Evolutionary conservation across 2,797 vertebrate species (phyloP).

Genomic region (Moxostoma hubbsi): DNA sequence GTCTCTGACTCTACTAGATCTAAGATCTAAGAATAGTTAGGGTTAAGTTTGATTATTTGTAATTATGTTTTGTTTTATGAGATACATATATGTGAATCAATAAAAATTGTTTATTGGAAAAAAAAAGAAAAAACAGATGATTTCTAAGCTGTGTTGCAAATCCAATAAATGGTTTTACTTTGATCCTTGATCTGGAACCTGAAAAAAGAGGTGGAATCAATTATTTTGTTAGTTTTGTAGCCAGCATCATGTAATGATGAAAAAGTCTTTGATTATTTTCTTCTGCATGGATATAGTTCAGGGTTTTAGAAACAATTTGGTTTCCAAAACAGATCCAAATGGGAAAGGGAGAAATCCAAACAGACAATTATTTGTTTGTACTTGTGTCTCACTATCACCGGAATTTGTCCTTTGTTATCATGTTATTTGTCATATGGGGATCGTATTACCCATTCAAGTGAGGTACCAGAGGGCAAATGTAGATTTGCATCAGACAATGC

Average conservation of each 20-base stretch:
- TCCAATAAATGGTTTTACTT: too few relatives aligned
- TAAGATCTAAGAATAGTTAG: too few relatives aligned
- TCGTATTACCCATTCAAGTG: slow-evolving; percentile 27
- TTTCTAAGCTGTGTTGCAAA: too few relatives aligned
- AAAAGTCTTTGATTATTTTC: too few relatives aligned
- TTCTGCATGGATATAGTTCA: neutral
- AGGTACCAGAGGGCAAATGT: slow-evolving; percentile 2
- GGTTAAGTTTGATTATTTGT: too few relatives aligned
- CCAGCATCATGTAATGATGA: neutral
- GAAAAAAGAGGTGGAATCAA: neutral
- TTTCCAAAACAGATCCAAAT: neutral
- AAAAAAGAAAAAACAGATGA: neutral
- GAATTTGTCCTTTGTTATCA: slow-evolving; percentile 34
- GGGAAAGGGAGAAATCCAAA: neutral
- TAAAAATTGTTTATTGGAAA: too few relatives aligned
- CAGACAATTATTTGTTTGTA: neutral
- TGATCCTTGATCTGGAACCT: too few relatives aligned
- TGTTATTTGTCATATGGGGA: slow-evolving; percentile 11
- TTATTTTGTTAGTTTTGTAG: neutral
- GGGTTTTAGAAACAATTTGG: neutral
- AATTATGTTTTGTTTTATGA: too few relatives aligned
- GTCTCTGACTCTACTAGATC: too few relatives aligned
- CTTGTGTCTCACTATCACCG: slow-evolving; percentile 4
- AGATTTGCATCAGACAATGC: slow-evolving; percentile 21
- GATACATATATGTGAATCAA: too few relatives aligned